Evolutionary conservation across 2,888 invertebrate genomes (phyloP).

Genomic region (Cosmorhoe ocellata): DNA sequence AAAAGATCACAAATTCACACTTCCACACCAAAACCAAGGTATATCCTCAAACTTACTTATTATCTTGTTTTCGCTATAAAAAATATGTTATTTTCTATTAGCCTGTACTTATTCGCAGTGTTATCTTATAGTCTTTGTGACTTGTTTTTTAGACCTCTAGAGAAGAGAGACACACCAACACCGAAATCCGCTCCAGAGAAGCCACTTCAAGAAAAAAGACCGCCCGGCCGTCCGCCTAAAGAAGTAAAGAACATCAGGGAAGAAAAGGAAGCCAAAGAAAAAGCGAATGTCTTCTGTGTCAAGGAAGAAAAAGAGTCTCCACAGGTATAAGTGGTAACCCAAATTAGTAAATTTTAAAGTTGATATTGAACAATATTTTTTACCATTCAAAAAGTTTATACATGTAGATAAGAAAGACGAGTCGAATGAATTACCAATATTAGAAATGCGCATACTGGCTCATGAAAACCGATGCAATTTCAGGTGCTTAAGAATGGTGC

Average conservation of each 20-base stretch:
- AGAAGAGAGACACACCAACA: conserved; percentile 54
- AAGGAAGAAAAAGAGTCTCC: conserved; percentile 34
- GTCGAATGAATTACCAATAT: no score
- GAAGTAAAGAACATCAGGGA: conserved; percentile 58
- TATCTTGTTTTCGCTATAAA: no score
- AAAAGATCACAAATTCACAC: conserved; percentile 62
- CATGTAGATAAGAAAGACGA: no score
- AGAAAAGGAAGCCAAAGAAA: conserved; percentile 36
- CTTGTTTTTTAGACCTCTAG: conserved; percentile 41
- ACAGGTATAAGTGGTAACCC: conserved; percentile 31
- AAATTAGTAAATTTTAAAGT: not conserved
- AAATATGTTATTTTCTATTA: no score
- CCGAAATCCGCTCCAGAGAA: conserved; percentile 46
- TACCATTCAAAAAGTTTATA: no score
- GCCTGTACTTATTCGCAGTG: no score
- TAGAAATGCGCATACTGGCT: no score
- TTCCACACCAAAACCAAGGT: conserved; percentile 71
- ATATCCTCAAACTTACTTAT: conserved; percentile 6
- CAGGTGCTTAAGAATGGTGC: conserved; percentile 67
- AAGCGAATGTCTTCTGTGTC: conserved; percentile 28
- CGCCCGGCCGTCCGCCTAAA: conserved; percentile 43
- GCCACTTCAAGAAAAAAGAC: conserved; percentile 27
- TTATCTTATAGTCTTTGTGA: no score
- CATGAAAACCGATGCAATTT: conserved; percentile 16
- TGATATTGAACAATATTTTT: no score